Base-by-base conservation (phyloP, 1,140 invertebrate species). In the Zaprionus camerounensis region DNA sequence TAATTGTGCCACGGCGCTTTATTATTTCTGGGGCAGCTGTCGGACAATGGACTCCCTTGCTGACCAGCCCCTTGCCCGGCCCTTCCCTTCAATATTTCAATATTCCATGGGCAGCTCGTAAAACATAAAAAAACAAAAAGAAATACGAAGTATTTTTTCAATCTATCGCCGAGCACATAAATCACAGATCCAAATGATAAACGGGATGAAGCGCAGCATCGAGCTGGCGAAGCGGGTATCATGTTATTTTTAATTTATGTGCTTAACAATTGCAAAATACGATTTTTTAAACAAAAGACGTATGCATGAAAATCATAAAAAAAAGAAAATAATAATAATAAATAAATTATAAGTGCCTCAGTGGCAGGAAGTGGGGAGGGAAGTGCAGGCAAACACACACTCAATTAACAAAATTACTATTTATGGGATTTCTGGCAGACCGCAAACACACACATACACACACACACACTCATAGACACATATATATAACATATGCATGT, bases 361-460 rank as follows among this genome's bases (percentile, higher is more conserved):
- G 34, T 49, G 71, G 24, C 12, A 51, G 5, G 5, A 28, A 36
- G 28, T 31, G n/a, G 41, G 24, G 36, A 17, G 6, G n/a, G 24
- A 26, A 22, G 66, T 13, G 15, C 15, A n/a, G 12, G 12, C 46
- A 36, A 36, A 38, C 61, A 68, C 44, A 80, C 68, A 87, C 84
- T 88, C 84, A 87, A 87, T 88, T 87, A 87, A 81, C 71, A 76
- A 84, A 79, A 87, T 87, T 87, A 88, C 84, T 84, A 87, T 87
- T 87, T 88, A 87, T 88, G 84, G 80, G 75, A 72, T 72, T 86
- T 86, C 46, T 11, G 46, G 46, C 41, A 58, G 31, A 77, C 26
- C 38, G 44, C 56, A 71, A 46, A 17, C 36, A n/a, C 22, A 68
- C 24, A 73, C 20, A 20, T 1, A 20, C 20, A 1, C 20, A 20